Percentiles rank a stretch among this genome's conserved stretches.
Conservation (phyloP, 1,140 invertebrate species). For the Solenopsis invicta region DNA sequence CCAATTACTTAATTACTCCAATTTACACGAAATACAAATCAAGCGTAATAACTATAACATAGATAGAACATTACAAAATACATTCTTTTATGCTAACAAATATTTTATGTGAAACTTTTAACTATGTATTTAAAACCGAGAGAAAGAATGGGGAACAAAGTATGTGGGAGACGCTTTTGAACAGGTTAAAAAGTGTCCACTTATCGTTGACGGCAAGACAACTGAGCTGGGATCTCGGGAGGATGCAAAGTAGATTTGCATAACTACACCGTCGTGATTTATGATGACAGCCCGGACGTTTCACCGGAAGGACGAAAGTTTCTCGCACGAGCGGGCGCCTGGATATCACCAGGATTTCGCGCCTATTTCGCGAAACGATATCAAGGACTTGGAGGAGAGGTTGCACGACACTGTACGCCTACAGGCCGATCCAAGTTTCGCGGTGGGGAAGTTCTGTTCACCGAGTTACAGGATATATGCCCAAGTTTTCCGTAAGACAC, state of each 20-base stretch:
- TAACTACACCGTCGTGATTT: slow-evolving; percentile 74
- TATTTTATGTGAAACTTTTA: slow-evolving; percentile 44
- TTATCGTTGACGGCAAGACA: slow-evolving; percentile 58
- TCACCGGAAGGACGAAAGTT: slow-evolving; percentile 70
- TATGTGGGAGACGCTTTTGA: slow-evolving; percentile 36
- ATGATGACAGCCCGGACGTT: slow-evolving; percentile 60
- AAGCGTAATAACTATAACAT: neutral
- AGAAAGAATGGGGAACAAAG: slow-evolving; percentile 47
- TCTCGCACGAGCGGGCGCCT: slow-evolving; percentile 40
- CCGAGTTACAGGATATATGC: neutral
- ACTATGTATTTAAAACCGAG: slow-evolving; percentile 24
- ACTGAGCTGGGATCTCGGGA: slow-evolving; percentile 35
- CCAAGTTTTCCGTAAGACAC: slow-evolving; percentile 19
- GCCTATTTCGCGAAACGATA: slow-evolving; percentile 58
- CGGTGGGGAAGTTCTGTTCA: slow-evolving; percentile 29
- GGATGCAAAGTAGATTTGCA: slow-evolving; percentile 73
- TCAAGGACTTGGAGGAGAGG: neutral
- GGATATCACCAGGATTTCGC: neutral
- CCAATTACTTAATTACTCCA: neutral
- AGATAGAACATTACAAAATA: neutral
- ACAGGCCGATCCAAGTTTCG: slow-evolving; percentile 29
- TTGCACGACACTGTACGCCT: neutral
- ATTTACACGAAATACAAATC: slow-evolving; percentile 7
- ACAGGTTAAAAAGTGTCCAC: slow-evolving; percentile 55
- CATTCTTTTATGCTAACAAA: slow-evolving; percentile 20